Evolutionary conservation across 2,797 vertebrate genomes (phyloP).

Genomic region (Acestrorhynchus altus): DNA sequence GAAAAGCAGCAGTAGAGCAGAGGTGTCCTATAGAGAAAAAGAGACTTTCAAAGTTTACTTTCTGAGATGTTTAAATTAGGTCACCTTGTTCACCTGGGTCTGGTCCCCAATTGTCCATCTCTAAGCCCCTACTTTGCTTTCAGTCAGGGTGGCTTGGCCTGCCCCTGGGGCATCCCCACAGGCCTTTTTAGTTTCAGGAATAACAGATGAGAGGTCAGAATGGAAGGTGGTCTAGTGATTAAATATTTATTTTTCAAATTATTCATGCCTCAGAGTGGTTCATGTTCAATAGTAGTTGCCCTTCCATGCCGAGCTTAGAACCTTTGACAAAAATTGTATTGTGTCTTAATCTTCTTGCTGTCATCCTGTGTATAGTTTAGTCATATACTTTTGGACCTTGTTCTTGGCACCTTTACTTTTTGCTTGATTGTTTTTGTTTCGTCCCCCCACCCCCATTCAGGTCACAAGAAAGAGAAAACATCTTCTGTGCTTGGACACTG

Average conservation of each 20-base stretch:
- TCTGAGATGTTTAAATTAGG: too few species aligned
- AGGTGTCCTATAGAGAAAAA: too few species aligned
- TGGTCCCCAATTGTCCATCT: background rate
- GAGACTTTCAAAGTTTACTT: too few species aligned
- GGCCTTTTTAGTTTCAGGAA: background rate
- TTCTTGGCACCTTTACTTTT: background rate
- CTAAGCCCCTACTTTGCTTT: background rate
- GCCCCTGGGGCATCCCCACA: background rate
- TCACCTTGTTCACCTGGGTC: too few species aligned
- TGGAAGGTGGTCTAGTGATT: background rate
- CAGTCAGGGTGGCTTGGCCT: background rate
- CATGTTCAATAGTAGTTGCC: background rate
- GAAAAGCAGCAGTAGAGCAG: too few species aligned
- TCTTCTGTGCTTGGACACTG: slow-evolving; percentile 1
- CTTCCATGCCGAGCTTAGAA: background rate
- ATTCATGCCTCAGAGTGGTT: background rate
- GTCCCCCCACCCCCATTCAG: background rate
- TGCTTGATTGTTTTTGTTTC: background rate
- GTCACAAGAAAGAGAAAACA: background rate
- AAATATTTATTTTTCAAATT: background rate
- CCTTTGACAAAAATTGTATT: background rate
- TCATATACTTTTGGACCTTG: slow-evolving; percentile 9
- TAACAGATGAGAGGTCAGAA: background rate
- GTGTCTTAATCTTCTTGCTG: background rate
- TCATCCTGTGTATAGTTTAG: background rate